Base-by-base conservation (phyloP, 2,797 vertebrate species). In the Manis pentadactyla region DNA sequence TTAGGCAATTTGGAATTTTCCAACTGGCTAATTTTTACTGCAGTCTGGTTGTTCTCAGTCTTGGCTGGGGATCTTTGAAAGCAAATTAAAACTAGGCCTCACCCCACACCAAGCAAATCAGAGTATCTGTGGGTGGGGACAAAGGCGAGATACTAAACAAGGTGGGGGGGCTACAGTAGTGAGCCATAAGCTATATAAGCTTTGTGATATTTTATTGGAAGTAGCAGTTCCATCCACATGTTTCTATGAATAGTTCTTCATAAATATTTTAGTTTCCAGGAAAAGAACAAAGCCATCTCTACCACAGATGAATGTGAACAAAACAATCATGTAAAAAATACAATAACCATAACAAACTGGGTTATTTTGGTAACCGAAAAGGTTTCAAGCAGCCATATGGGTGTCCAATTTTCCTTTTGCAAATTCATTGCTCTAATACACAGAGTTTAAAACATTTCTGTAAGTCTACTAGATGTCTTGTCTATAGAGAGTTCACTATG, bases 41-140 rank as follows among this genome's bases (percentile, higher is more conserved):
- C 82, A 97, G 57, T 96, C 78, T 97, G 86, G 74, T 86, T 86
- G 46, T 91, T 95, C 88, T 95, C 79, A 64, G 13, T 69, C 42
- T 87, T 91, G 79, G 31, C 64, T 73, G n/a, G 29, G 23, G 66
- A 94, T 42, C 7, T 66, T 57, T 90, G 59, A 93, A 89, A 90
- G 75, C 51, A 92, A 79, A 84, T 69, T 89, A n/a, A 92, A 96
- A 79, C 34, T 10, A 73, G 39, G 51, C 8, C 2, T 95, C 81
- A 85, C 25, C 39, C 46, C 51, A 53, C 21, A 93, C 7, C 61
- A 59, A 93, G 66, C 82, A 49, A 92, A 29, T 79, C 34, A 93
- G 37, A 77, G 51, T 66, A 3, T 46, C 39, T 63, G 39, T 49
- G 25, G 6, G 2, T 63, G 15, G 29, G 51, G 37, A 27, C 31